Percentiles rank a stretch among this genome's conserved stretches.
phyloP scores from a whole-genome alignment of 2,888 invertebrate genomes.

The Cheilosia soror region DNA sequence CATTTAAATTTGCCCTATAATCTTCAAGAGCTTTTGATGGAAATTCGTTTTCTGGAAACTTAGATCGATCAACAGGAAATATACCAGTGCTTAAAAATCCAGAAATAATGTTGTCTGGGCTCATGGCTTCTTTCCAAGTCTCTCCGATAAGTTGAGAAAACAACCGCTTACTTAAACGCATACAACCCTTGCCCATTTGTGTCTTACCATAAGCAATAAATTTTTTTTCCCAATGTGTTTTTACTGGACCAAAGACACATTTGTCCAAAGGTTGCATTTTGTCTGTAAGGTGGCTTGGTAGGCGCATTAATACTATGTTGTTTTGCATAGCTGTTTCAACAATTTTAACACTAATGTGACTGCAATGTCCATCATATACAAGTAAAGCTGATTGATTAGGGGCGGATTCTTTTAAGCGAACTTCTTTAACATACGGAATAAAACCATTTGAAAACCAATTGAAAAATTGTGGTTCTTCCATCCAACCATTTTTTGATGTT shows the following conservation, averaged over 20 bases:
- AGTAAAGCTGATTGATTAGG: constrained; percentile 27
- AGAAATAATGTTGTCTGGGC: constrained; percentile 22
- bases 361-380: constrained; percentile 41
- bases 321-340: constrained; percentile 31
- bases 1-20: not conserved
- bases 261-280: not conserved
- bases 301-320: constrained; percentile 22
- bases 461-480: constrained; percentile 28
- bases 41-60: constrained; percentile 27
- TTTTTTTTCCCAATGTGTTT: constrained; percentile 42
- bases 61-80: constrained; percentile 19
- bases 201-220: constrained; percentile 18
- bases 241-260: constrained; percentile 38
- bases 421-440: constrained; percentile 19
- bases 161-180: constrained; percentile 20
- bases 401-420: not conserved
- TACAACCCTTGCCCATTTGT: constrained; percentile 43
- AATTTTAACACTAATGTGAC: constrained; percentile 34
- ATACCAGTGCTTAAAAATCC: constrained; percentile 34
- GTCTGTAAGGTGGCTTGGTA: not conserved
- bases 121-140: constrained; percentile 29
- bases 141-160: constrained; percentile 36
- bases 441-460: constrained; percentile 31
- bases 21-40: constrained; percentile 4
- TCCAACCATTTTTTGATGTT: not conserved